phyloP scores from a whole-genome alignment of 2,113 vertebrate genomes.

The Microtus montanus region DNA sequence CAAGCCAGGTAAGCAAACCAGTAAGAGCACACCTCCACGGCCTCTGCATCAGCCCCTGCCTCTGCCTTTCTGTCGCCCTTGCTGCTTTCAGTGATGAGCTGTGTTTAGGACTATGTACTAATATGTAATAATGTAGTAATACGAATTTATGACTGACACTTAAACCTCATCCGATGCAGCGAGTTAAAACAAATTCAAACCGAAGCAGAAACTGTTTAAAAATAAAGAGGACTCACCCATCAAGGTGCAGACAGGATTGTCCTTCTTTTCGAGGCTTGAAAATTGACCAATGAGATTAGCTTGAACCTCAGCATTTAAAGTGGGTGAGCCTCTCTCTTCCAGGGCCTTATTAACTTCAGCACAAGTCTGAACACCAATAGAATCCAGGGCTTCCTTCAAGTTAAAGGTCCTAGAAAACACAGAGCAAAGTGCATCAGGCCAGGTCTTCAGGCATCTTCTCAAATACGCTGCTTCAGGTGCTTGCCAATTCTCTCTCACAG shows the following conservation, averaged over 20 bases:
- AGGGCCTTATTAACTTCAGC: slow-evolving; percentile 91
- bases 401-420: slow-evolving; percentile 87
- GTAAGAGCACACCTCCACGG: not conserved
- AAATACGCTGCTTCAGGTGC: not conserved
- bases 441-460: not conserved
- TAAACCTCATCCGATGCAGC: not conserved
- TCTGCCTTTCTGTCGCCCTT: too few species aligned
- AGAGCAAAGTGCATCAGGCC: not conserved
- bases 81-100: not conserved
- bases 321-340: slow-evolving; percentile 86
- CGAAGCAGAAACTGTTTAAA: not conserved
- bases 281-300: slow-evolving; percentile 92
- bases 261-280: slow-evolving; percentile 88
- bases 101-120: too few species aligned
- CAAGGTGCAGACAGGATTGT: slow-evolving; percentile 90
- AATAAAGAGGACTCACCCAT: slow-evolving; percentile 88
- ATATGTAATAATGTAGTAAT: too few species aligned
- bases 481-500: not conserved
- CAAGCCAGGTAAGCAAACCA: not conserved
- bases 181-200: slow-evolving; percentile 7
- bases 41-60: not conserved
- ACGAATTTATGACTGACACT: not conserved
- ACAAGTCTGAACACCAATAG: slow-evolving; percentile 90
- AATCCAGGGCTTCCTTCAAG: slow-evolving; percentile 89
- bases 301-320: slow-evolving; percentile 87